Base-by-base conservation (phyloP, 1,140 invertebrate species). In the Drosophila biarmipes region DNA sequence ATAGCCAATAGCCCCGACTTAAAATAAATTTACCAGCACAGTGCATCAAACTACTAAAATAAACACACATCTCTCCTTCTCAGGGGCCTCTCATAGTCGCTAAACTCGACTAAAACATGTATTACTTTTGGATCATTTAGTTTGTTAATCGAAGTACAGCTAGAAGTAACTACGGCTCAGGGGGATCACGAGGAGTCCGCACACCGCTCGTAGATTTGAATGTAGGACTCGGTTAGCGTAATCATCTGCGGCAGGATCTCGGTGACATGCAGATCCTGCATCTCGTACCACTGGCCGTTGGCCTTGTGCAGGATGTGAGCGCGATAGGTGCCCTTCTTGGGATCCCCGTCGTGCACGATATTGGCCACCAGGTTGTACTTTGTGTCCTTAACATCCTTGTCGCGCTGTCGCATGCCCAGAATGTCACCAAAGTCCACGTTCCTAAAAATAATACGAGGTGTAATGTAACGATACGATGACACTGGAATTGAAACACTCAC, bases 221-320 rank as follows among this genome's bases (percentile, higher is more conserved):
- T 99, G 81, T 99, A 99, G 11, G 98, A 98, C 93, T 99, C 99
- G 8, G 98, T 99, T 6, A 99, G 93, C 0, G 99, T 99, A 66
- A 99, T 99, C 98, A 99, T 99, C 92, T 99, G 98, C 4, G 99
- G 98, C 19, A 99, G 93, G 90, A 99, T 99, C 92, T 98, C 98
- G 4, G 96, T 98, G 0, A 99, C 98, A 91, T 99, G 99, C 31
- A 99, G 94, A 95, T 99, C 99, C 94, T 99, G 99, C 94, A 99
- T 95, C 93, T 99, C 99, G 91, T 98, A 96, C 96, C 95, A 96
- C 85, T 96, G 95, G 2, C 95, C 95, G 40, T 95, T 95, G 55
- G 98, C 97, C 93, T 98, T 97, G 89, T 99, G 99, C 38, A 99
- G 93, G 46, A 99, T 96, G 92, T 99, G 98, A 12, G 98, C 97